phyloP scores from a whole-genome alignment of 1,140 invertebrate genomes.

The Anastrepha ludens region DNA sequence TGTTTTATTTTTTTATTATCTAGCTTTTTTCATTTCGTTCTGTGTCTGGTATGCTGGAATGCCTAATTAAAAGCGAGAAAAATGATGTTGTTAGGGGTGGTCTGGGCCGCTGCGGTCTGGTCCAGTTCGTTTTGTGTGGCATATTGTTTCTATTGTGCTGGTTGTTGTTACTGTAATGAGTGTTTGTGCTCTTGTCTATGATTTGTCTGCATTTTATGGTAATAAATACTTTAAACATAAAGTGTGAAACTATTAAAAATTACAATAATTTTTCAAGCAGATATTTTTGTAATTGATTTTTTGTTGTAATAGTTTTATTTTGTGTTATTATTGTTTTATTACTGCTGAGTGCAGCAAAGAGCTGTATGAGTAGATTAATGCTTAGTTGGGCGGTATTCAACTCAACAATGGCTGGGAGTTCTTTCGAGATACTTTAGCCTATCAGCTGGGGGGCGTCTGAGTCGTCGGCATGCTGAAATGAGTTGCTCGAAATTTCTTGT shows the following conservation, averaged over 20 bases:
- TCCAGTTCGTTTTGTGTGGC: constrained; percentile 14
- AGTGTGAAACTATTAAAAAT: constrained; percentile 27
- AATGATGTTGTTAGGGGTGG: constrained; percentile 39
- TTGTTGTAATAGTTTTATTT: not conserved
- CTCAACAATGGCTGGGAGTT: constrained; percentile 1
- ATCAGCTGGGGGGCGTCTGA: not conserved
- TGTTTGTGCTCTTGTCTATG: constrained; percentile 3
- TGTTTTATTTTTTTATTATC: not conserved
- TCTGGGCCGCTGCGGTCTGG: not conserved
- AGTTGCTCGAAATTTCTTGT: not conserved
- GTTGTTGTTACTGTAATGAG: not conserved
- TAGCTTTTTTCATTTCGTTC: not conserved
- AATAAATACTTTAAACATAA: constrained; percentile 13
- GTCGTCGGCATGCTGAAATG: not conserved
- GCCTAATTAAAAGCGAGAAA: constrained; percentile 52
- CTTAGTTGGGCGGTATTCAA: not conserved
- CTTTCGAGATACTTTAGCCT: not conserved
- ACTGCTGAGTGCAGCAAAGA: not conserved
- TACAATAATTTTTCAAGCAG: constrained; percentile 21
- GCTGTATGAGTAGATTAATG: not conserved
- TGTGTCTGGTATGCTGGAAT: constrained; percentile 39
- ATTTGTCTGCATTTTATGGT: constrained; percentile 40
- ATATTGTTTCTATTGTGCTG: not conserved
- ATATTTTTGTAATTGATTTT: constrained; percentile 1
- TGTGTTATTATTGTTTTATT: not conserved